Percentiles rank a stretch among this genome's conserved stretches.
phyloP scores from a whole-genome alignment of 2,888 invertebrate genomes.

The Nowickia ferox region DNA sequence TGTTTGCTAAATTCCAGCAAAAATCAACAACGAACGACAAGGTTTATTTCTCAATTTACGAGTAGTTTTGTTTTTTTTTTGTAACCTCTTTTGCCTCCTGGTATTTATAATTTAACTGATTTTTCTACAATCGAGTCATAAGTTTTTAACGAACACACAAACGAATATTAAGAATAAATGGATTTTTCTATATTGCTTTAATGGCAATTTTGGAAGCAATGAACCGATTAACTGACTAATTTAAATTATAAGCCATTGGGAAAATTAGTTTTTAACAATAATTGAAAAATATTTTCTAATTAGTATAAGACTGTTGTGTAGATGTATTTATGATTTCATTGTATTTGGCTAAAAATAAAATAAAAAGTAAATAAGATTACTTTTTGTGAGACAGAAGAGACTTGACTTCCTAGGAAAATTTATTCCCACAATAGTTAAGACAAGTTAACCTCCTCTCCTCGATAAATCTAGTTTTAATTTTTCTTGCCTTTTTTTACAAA shows the following conservation, averaged over 20 bases:
- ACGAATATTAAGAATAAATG: constrained; percentile 18
- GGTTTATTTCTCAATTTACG: constrained; percentile 4
- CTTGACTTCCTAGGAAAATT: too few relatives aligned
- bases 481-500: too few relatives aligned
- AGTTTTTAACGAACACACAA: constrained; percentile 18
- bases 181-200: constrained; percentile 24
- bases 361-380: too few relatives aligned
- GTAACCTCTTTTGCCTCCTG: constrained; percentile 3
- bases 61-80: constrained; percentile 6
- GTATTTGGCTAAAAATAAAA: too few relatives aligned
- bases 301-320: constrained; percentile 11
- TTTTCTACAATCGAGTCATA: constrained; percentile 43
- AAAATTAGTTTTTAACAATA: constrained; percentile 56
- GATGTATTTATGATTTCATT: too few relatives aligned
- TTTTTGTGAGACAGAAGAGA: too few relatives aligned
- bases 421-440: too few relatives aligned
- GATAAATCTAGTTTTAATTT: too few relatives aligned
- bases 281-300: constrained; percentile 53
- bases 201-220: constrained; percentile 24
- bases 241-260: constrained; percentile 58
- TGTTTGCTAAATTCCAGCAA: constrained; percentile 28
- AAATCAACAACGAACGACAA: constrained; percentile 23
- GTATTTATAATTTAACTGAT: constrained; percentile 35
- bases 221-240: constrained; percentile 60
- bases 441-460: too few relatives aligned